A percentile compares a stretch with the other conserved stretches of the same genome.
These are phyloP conservation scores for Arge pagana DNA, from an alignment of 2,888 invertebrate genomes.

Conservation along the genomic window DNA sequence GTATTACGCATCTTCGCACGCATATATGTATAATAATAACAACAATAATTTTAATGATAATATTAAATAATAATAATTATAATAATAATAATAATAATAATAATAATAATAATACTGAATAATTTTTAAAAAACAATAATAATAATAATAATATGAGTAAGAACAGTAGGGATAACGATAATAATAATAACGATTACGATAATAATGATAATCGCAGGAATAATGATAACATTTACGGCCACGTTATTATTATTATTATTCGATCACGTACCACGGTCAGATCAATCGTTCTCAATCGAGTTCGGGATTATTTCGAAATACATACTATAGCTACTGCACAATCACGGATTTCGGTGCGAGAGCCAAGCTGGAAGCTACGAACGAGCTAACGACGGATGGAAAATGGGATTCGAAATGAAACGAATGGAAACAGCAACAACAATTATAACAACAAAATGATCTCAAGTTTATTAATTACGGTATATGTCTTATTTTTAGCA, in stretches of 20 bases:
- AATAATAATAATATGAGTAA: no score
- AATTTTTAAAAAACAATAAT: no score
- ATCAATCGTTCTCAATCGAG: conserved; percentile 7
- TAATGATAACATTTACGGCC: no score
- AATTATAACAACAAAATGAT: conserved; percentile 53
- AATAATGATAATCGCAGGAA: conserved; percentile 1
- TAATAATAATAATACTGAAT: not conserved
- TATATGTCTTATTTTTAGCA: conserved; percentile 43
- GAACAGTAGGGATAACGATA: no score
- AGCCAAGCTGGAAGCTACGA: not conserved
- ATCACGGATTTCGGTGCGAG: conserved; percentile 6
- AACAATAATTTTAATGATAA: conserved; percentile 9
- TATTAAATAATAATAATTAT: conserved; percentile 3
- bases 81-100: conserved; percentile 16
- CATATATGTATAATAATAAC: conserved; percentile 13
- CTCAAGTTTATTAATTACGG: conserved; percentile 51
- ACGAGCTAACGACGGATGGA: conserved; percentile 9
- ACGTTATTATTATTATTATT: not conserved
- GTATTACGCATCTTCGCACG: conserved; percentile 23
- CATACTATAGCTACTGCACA: conserved; percentile 15
- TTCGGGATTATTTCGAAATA: conserved; percentile 14
- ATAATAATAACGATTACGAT: conserved; percentile 12
- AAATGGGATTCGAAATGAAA: no score
- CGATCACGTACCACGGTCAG: not conserved
- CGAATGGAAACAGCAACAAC: no score